Conservation (phyloP, 2,113 vertebrate species). For the Dissostichus mawsoni region DNA sequence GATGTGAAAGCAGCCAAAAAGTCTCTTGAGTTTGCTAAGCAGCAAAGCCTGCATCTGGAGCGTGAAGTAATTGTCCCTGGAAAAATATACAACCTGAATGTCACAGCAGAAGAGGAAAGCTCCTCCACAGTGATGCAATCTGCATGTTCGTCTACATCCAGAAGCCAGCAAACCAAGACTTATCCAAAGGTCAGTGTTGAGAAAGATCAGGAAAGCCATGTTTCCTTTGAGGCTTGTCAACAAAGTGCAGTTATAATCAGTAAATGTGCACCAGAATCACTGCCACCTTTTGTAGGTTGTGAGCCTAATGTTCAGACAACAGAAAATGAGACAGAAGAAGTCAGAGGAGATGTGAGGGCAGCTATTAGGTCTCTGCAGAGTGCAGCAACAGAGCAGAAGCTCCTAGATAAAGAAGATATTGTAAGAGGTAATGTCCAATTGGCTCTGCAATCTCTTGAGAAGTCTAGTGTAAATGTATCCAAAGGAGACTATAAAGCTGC, state of each 20-base stretch:
- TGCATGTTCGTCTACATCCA: conserved; percentile 73
- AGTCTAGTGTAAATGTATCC: conserved; percentile 91
- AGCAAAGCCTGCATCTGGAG: conserved; percentile 88
- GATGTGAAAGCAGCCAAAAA: conserved; percentile 89
- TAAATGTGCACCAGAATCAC: conserved; percentile 83
- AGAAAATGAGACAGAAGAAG: conserved; percentile 84
- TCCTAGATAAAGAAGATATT: conserved; percentile 89
- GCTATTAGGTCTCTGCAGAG: conserved; percentile 88
- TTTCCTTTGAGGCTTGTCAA: conserved; percentile 76
- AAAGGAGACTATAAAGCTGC: conserved; percentile 91
- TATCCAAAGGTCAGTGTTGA: conserved; percentile 94
- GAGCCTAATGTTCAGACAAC: conserved; percentile 84
- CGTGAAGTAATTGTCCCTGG: conserved; percentile 85
- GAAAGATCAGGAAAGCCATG: conserved; percentile 78
- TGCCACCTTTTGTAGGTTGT: conserved; percentile 77
- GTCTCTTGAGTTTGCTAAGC: conserved; percentile 90
- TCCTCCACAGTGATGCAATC: conserved; percentile 81
- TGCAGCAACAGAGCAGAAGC: conserved; percentile 86
- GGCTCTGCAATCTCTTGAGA: conserved; percentile 89
- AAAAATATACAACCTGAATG: conserved; percentile 82
- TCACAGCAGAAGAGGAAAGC: conserved; percentile 78
- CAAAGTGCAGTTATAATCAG: conserved; percentile 80
- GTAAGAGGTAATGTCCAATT: conserved; percentile 88
- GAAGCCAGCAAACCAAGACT: conserved; percentile 79
- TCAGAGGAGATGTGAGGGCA: conserved; percentile 91